phyloP scores from a whole-genome alignment of 1,140 invertebrate genomes.

The Acromyrmex charruanus region DNA sequence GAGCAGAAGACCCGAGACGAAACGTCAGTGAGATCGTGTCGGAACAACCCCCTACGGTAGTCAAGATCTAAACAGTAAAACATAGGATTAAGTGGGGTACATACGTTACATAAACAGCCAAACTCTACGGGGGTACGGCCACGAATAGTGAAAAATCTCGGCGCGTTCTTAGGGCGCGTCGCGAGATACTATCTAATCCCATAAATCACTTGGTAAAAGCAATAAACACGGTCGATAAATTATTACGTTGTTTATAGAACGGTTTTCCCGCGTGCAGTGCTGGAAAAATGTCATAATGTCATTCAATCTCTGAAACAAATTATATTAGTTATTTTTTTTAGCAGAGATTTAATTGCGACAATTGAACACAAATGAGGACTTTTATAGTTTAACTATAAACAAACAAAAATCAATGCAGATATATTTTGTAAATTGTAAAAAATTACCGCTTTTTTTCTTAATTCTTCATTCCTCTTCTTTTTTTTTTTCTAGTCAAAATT shows the following conservation, averaged over 20 bases:
- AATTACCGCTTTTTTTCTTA: background rate
- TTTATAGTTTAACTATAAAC: background rate
- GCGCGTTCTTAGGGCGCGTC: slow-evolving; percentile 30
- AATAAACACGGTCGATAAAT: slow-evolving; percentile 29
- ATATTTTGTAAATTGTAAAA: slow-evolving; percentile 14
- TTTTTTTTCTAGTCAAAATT: background rate
- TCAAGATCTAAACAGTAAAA: slow-evolving; percentile 78
- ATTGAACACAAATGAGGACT: background rate
- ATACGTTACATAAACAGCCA: slow-evolving; percentile 73
- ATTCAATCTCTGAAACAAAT: background rate
- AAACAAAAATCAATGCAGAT: background rate
- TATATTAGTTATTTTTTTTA: background rate
- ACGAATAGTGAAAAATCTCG: slow-evolving; percentile 71
- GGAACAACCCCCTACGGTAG: slow-evolving; percentile 78
- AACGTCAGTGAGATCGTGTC: slow-evolving; percentile 71
- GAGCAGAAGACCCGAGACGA: slow-evolving; percentile 31
- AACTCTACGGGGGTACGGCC: slow-evolving; percentile 63
- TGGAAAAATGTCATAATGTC: background rate
- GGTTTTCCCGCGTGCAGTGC: background rate
- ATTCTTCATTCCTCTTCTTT: background rate
- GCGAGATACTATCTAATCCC: slow-evolving; percentile 33
- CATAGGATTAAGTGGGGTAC: slow-evolving; percentile 78
- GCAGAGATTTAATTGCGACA: background rate
- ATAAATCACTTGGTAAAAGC: slow-evolving; percentile 35
- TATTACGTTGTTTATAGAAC: background rate